Base-by-base conservation (phyloP, 2,888 invertebrate genomes). In the Athalia circularis region DNA sequence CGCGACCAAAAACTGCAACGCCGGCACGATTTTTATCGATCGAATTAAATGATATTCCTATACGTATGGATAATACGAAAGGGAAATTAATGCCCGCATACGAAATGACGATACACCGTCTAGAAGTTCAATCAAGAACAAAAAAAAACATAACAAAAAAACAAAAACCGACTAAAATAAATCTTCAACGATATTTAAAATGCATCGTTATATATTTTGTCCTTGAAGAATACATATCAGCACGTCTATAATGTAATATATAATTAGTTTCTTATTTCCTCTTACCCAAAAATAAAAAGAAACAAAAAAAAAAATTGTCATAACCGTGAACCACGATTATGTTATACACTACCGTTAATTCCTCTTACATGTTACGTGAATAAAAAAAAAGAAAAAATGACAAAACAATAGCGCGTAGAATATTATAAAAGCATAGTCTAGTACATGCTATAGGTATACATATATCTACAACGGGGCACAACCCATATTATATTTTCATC, bases 401-500 rank as follows among this genome's bases (percentile, higher is more conserved):
- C 29, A 29, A 29, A 29, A 29, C 29, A 29, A 29, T 29, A 29
- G 29, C 29, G 29, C 29, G 29, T 29, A 29, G 29, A 29, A 29
- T 29, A 29, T 29, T 29, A 29, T 29, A 7, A 3, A 65, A 65
- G n/a, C n/a, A 47, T n/a, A 13, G n/a, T 48, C 7, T 48, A 65
- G 65, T 4, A n/a, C 29, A 65, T 1, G 45, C 47, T 45, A 9
- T n/a, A 9, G n/a, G 4, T 13, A 15, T 47, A 8, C 13, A 13
- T 15, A n/a, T 48, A 65, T 48, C 47, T 43, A 5, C 9, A 62
- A 2, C 5, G 61, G 6, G 15, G n/a, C 15, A 43, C 9, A 15
- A 64, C 11, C 9, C 47, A 48, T 13, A 54, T 54, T 43, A 11
- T 68, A 68, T 54, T 43, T 54, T 68, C 52, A 52, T 52, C 52